These are phyloP conservation scores for Hippasteria phrygiana DNA, from an alignment of 53 echinoderm and acorn worm genomes.

Conservation along the genomic window DNA sequence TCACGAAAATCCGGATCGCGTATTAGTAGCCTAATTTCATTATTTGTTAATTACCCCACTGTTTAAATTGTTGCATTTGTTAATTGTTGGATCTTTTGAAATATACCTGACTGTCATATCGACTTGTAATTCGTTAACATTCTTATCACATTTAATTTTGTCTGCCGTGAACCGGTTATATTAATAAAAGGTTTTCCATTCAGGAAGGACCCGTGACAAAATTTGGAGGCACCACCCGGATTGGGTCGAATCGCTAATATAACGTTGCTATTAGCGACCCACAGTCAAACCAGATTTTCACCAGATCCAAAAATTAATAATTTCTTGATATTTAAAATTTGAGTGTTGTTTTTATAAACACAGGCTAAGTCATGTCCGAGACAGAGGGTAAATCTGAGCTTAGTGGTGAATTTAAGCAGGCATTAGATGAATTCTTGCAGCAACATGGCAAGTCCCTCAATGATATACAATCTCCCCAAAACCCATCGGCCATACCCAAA, in stretches of 20 bases:
- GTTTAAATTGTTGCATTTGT: too few species aligned
- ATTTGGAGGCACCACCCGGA: constrained; percentile 41
- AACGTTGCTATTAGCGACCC: background rate
- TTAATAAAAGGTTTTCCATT: background rate
- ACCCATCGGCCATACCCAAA: background rate
- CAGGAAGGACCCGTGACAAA: background rate
- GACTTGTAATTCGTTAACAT: too few species aligned
- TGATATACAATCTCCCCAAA: constrained; percentile 2
- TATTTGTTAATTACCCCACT: too few species aligned
- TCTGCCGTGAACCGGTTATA: background rate
- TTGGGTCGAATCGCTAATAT: background rate
- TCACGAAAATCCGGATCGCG: too few species aligned
- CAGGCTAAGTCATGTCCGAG: background rate
- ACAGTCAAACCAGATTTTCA: background rate
- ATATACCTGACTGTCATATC: too few species aligned
- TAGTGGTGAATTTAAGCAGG: constrained; percentile 33
- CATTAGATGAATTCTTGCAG: constrained; percentile 17
- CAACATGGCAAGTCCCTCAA: constrained; percentile 47
- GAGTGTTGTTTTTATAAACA: background rate
- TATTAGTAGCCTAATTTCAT: too few species aligned
- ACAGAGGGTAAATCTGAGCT: too few species aligned
- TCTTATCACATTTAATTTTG: too few species aligned
- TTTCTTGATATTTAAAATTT: background rate
- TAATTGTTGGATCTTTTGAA: too few species aligned
- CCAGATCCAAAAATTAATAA: background rate